Conservation (phyloP, 2,888 invertebrate genomes). For the Trissonchulus latispiculum region DNA sequence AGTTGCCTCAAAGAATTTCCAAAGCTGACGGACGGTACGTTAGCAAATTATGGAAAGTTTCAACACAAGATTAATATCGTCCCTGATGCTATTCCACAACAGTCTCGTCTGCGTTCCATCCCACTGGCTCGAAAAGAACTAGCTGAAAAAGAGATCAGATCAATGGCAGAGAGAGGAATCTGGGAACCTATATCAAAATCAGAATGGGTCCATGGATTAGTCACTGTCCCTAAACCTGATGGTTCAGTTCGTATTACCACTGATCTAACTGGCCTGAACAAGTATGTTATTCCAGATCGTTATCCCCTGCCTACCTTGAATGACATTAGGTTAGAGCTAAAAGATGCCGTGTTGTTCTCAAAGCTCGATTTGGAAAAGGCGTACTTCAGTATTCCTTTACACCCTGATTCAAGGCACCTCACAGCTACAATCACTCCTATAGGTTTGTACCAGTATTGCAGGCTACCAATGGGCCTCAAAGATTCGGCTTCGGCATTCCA, state of each 20-base stretch:
- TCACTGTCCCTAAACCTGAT: not conserved
- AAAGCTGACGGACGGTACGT: too few relatives aligned
- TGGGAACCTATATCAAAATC: not conserved
- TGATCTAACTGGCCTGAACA: not conserved
- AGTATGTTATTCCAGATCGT: constrained; percentile 1
- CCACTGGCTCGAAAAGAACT: not conserved
- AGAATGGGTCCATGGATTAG: not conserved
- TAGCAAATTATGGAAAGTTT: too few relatives aligned
- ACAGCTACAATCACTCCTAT: not conserved
- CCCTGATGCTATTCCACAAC: too few relatives aligned
- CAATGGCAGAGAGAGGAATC: not conserved
- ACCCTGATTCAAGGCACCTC: not conserved
- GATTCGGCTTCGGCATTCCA: not conserved
- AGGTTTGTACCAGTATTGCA: not conserved
- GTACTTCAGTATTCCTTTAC: not conserved
- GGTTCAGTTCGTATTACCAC: not conserved
- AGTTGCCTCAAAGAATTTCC: too few relatives aligned
- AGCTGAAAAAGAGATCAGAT: not conserved
- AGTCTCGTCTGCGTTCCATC: too few relatives aligned
- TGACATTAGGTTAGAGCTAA: not conserved
- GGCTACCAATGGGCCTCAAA: too few relatives aligned
- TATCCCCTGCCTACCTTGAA: not conserved
- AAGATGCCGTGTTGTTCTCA: not conserved
- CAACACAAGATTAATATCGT: too few relatives aligned
- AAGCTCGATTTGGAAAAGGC: too few relatives aligned